phyloP scores from a whole-genome alignment of 2,888 invertebrate species.

The Habrosyne pyritoides region DNA sequence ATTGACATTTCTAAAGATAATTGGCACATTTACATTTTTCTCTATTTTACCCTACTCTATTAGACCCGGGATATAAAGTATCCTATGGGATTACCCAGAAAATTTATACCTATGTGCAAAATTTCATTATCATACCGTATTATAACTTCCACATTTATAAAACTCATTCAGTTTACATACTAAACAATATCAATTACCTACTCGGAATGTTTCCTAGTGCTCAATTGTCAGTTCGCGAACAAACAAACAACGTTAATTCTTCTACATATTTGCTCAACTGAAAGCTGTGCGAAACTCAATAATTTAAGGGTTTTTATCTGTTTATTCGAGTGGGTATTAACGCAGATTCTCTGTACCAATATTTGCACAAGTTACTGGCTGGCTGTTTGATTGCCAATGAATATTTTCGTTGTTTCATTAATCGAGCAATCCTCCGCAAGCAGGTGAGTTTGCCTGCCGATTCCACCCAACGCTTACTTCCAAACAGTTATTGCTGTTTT shows the following conservation, averaged over 20 bases:
- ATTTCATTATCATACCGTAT: too few species aligned
- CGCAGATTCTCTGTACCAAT: constrained; percentile 57
- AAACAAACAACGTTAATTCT: constrained; percentile 42
- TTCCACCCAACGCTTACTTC: constrained; percentile 37
- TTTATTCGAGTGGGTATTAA: constrained; percentile 47
- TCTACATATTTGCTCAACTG: constrained; percentile 36
- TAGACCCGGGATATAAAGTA: too few species aligned
- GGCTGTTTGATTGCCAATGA: constrained; percentile 61
- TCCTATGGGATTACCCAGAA: too few species aligned
- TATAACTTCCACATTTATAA: too few species aligned
- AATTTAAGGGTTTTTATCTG: constrained; percentile 45
- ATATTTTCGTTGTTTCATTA: constrained; percentile 59
- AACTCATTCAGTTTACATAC: constrained; percentile 14
- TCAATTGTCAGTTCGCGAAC: constrained; percentile 26
- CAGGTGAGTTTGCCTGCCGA: constrained; percentile 36
- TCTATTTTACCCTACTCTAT: too few species aligned
- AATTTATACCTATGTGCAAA: too few species aligned
- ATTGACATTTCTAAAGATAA: too few species aligned
- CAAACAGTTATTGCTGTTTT: constrained; percentile 34
- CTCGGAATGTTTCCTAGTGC: constrained; percentile 22
- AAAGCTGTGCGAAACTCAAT: constrained; percentile 40
- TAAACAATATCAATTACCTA: constrained; percentile 28
- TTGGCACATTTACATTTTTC: too few species aligned
- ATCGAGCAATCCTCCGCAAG: constrained; percentile 45
- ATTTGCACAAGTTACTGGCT: constrained; percentile 53